phyloP scores from a whole-genome alignment of 2,888 invertebrate genomes.

The Acholoe squamosa region DNA sequence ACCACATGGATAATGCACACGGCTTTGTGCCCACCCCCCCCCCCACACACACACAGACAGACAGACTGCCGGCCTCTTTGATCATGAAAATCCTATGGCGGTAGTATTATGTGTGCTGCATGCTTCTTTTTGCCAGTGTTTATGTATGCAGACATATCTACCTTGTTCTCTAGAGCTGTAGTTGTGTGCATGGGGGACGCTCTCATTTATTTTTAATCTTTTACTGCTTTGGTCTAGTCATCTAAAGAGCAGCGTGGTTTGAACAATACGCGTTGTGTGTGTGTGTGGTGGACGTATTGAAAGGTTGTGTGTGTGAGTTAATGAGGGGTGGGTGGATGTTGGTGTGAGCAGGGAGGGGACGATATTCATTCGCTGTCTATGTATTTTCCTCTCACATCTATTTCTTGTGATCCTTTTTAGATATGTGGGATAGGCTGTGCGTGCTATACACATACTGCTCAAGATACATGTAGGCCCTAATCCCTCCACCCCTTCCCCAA shows the following conservation, averaged over 20 bases:
- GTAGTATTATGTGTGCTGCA: not conserved
- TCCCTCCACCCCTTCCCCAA: not conserved
- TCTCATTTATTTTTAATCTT: not conserved
- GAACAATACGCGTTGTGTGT: not conserved
- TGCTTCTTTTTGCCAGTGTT: not conserved
- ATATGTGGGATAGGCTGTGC: constrained; percentile 10
- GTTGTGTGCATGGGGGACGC: not conserved
- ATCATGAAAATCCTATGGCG: constrained; percentile 26
- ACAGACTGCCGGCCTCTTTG: not conserved
- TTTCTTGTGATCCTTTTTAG: not conserved
- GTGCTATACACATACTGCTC: not conserved
- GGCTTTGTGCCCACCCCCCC: not conserved
- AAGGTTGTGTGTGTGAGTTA: too few relatives aligned
- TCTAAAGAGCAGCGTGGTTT: not conserved
- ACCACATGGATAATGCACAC: constrained; percentile 21
- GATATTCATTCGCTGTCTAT: not conserved
- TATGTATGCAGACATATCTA: constrained; percentile 21
- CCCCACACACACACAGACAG: not conserved
- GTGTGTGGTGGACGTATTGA: not conserved
- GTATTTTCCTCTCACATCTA: not conserved
- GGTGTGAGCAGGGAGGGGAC: not conserved
- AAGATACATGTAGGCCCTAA: not conserved
- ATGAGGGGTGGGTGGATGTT: too few relatives aligned
- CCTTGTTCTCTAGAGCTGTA: not conserved
- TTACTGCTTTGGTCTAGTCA: not conserved